Evolutionary conservation across 2,888 invertebrate genomes (phyloP).

Genomic region (Amorpha juglandis): DNA sequence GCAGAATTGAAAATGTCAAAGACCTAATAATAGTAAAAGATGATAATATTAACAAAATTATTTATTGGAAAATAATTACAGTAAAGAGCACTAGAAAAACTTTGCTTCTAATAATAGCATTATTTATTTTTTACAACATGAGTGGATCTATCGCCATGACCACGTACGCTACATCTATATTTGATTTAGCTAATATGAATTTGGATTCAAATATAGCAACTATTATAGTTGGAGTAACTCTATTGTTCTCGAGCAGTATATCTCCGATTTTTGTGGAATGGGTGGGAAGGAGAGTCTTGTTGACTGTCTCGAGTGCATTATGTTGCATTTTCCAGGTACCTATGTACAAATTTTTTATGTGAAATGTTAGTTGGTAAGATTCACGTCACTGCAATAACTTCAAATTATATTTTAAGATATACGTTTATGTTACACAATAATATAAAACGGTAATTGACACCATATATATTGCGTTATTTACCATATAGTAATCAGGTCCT

Average conservation of each 20-base stretch:
- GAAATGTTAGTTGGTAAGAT: no score
- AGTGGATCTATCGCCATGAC: neutral
- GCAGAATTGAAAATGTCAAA: neutral
- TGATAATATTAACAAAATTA: neutral
- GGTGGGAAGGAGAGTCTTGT: neutral
- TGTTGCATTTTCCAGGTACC: neutral
- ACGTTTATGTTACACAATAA: no score
- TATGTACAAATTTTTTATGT: no score
- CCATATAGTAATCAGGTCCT: no score
- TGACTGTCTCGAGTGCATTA: neutral
- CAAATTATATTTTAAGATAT: no score
- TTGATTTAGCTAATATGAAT: neutral
- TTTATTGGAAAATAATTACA: neutral
- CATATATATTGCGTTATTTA: no score
- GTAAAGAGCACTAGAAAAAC: neutral
- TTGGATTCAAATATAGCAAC: conserved; percentile 7
- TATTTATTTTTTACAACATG: neutral
- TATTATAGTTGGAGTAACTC: neutral
- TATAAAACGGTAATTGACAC: no score
- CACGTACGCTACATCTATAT: neutral
- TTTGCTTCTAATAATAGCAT: neutral
- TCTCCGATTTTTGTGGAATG: neutral
- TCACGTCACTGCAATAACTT: no score
- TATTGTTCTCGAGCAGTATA: neutral
- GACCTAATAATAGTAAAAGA: neutral